A percentile compares a stretch with the other conserved stretches of the same genome.
phyloP scores from a whole-genome alignment of 2,797 vertebrate genomes.

The Pterois miles region DNA sequence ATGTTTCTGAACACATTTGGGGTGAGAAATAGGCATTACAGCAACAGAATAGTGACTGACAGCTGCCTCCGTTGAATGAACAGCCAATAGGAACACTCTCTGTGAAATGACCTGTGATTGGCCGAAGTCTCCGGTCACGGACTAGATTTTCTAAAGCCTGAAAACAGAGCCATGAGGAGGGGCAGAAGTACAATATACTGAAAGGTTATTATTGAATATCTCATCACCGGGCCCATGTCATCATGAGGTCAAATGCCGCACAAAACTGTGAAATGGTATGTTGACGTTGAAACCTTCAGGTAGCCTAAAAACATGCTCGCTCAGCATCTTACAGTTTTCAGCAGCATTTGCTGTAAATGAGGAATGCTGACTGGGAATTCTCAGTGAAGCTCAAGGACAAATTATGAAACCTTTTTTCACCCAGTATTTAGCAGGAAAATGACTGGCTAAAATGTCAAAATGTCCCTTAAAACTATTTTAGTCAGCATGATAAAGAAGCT shows the following conservation, averaged over 20 bases:
- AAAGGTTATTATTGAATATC: not conserved
- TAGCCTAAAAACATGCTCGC: not conserved
- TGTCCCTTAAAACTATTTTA: conserved; percentile 26
- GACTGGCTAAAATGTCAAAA: conserved; percentile 19
- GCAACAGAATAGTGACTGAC: too few relatives aligned
- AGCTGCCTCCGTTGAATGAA: too few relatives aligned
- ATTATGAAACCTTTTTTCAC: not conserved
- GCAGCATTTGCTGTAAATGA: not conserved
- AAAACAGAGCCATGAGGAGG: too few relatives aligned
- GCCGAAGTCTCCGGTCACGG: too few relatives aligned
- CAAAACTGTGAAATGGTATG: conserved; percentile 3
- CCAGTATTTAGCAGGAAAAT: not conserved
- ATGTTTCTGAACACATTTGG: too few relatives aligned
- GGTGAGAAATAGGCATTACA: too few relatives aligned
- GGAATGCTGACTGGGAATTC: not conserved
- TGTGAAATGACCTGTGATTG: too few relatives aligned
- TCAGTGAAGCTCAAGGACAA: conserved; percentile 16
- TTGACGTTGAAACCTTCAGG: conserved; percentile 10
- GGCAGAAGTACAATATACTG: too few relatives aligned
- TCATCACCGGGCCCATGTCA: not conserved
- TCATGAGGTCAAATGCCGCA: not conserved
- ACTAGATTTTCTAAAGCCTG: too few relatives aligned
- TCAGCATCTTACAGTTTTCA: conserved; percentile 24
- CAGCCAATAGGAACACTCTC: too few relatives aligned
- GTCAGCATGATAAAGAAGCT: not conserved